These are phyloP conservation scores for Diplolepis rosae DNA, from an alignment of 2,888 invertebrate genomes.

Conservation along the genomic window DNA sequence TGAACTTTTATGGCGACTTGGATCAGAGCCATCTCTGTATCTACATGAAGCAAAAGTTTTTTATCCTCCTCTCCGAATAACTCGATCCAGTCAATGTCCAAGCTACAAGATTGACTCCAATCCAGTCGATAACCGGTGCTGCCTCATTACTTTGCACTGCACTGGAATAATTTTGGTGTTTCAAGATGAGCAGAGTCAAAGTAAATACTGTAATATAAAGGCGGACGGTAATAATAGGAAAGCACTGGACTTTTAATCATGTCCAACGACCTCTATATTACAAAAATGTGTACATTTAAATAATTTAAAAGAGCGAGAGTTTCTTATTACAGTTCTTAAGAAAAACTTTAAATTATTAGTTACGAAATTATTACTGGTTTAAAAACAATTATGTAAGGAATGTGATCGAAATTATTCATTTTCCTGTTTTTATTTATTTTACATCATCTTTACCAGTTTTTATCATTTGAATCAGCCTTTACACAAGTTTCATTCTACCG, in stretches of 20 bases:
- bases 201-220: conserved; percentile 19
- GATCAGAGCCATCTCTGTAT: background rate
- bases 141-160: conserved; percentile 7
- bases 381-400: background rate
- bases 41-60: background rate
- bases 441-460: background rate
- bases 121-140: background rate
- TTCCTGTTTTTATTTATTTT: background rate
- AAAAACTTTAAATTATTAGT: background rate
- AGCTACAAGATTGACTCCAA: background rate
- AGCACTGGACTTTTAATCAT: background rate
- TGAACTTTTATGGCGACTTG: background rate
- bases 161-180: background rate
- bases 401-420: background rate
- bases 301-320: background rate
- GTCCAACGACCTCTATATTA: conserved; percentile 17
- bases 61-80: background rate
- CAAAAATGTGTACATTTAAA: background rate
- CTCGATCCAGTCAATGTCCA: background rate
- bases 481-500: too few species aligned
- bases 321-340: background rate
- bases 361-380: background rate
- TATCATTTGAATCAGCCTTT: background rate
- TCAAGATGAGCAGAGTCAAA: background rate
- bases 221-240: conserved; percentile 4